Evolutionary conservation across 2,797 vertebrate species (phyloP).

Genomic region (Sebastes paucispinis): DNA sequence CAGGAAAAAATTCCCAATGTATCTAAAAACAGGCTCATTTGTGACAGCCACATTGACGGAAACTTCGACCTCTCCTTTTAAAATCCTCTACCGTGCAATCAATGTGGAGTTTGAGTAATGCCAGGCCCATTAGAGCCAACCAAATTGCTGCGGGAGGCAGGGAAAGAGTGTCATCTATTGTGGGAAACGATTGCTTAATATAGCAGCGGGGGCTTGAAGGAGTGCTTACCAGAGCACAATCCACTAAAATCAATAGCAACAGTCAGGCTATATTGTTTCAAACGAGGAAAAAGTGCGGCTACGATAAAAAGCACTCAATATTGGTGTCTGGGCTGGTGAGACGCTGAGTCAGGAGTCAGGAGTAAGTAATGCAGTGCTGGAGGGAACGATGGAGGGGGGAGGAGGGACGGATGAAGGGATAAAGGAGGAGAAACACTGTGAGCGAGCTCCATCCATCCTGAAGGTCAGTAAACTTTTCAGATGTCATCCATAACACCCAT

Average conservation of each 20-base stretch:
- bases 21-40: slow-evolving; percentile 64
- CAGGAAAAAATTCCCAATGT: slow-evolving; percentile 21
- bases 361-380: slow-evolving; percentile 72
- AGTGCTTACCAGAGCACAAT: slow-evolving; percentile 85
- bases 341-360: slow-evolving; percentile 80
- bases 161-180: slow-evolving; percentile 88
- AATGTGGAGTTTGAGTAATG: slow-evolving; percentile 89
- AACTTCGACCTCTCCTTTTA: slow-evolving; percentile 80
- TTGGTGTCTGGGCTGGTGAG: slow-evolving; percentile 73
- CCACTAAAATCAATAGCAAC: slow-evolving; percentile 88
- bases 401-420: slow-evolving; percentile 32
- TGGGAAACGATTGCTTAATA: slow-evolving; percentile 93
- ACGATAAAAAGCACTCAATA: slow-evolving; percentile 79
- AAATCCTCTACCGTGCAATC: slow-evolving; percentile 79
- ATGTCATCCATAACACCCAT: not conserved
- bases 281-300: slow-evolving; percentile 81
- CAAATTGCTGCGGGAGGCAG: slow-evolving; percentile 81
- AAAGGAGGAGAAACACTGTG: not conserved
- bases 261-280: slow-evolving; percentile 85
- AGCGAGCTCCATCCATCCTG: slow-evolving; percentile 38
- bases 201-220: slow-evolving; percentile 85
- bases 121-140: slow-evolving; percentile 88
- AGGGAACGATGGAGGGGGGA: slow-evolving; percentile 39
- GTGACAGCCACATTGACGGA: slow-evolving; percentile 64
- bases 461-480: slow-evolving; percentile 61